Evolutionary conservation across 2,797 vertebrate species (phyloP).

Genomic region (Aeoliscus strigatus): DNA sequence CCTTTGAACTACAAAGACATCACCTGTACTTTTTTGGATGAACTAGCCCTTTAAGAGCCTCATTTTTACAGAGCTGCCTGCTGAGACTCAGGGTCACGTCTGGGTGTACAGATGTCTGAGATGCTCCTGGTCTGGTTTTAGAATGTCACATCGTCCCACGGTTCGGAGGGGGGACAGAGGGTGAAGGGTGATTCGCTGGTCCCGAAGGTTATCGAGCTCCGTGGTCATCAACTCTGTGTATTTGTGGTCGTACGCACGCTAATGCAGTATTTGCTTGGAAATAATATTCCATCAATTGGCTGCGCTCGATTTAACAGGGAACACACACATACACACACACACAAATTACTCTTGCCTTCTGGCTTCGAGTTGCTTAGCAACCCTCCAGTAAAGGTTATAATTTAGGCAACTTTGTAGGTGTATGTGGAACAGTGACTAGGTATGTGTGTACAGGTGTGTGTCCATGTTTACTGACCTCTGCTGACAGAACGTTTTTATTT

Average conservation of each 20-base stretch:
- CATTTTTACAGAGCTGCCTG: too few species aligned
- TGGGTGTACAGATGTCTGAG: too few species aligned
- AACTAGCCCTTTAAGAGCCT: too few species aligned
- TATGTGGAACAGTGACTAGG: conserved; percentile 17
- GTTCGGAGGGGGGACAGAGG: conserved; percentile 25
- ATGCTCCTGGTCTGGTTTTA: too few species aligned
- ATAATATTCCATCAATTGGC: conserved; percentile 24
- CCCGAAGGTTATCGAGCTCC: conserved; percentile 16
- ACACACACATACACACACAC: conserved; percentile 23
- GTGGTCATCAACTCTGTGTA: conserved; percentile 11
- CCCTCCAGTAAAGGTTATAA: conserved; percentile 51
- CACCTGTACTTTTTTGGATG: too few species aligned
- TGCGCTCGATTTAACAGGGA: conserved; percentile 40
- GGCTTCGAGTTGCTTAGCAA: conserved; percentile 68
- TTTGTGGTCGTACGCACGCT: conserved; percentile 10
- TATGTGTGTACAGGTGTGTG: conserved; percentile 31
- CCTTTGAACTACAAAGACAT: too few species aligned
- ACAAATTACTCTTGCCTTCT: conserved; percentile 33
- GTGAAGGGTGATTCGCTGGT: conserved; percentile 6
- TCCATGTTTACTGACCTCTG: conserved; percentile 18
- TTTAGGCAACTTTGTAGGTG: conserved; percentile 50
- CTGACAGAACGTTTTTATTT: conserved; percentile 10
- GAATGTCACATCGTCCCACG: neutral
- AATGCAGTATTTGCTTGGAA: conserved; percentile 23
- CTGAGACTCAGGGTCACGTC: too few species aligned